A percentile compares a stretch with the other conserved stretches of the same genome.
phyloP scores from a whole-genome alignment of 2,113 vertebrate species.

The Enhydra lutris region DNA sequence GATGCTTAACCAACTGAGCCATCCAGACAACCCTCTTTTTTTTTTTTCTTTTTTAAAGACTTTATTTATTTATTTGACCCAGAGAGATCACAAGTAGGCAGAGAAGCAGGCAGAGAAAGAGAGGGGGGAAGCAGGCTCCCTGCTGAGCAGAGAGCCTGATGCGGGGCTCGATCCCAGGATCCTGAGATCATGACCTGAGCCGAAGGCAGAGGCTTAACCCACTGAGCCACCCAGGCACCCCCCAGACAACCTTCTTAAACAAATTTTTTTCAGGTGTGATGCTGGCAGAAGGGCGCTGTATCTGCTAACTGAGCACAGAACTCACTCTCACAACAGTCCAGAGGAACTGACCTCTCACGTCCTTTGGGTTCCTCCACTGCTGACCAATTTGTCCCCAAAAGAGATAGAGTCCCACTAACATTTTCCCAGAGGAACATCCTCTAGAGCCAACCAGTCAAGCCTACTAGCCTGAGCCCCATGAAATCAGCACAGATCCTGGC shows the following conservation, averaged over 20 bases:
- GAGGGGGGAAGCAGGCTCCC: too few relatives aligned
- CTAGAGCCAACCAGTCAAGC: background rate
- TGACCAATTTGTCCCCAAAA: background rate
- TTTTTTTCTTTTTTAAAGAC: too few relatives aligned
- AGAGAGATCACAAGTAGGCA: too few relatives aligned
- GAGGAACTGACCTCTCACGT: background rate
- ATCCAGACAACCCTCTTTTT: too few relatives aligned
- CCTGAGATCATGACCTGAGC: background rate
- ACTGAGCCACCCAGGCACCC: background rate
- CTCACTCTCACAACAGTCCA: background rate
- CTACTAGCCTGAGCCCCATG: background rate
- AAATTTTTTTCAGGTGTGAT: background rate
- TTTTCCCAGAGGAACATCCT: background rate
- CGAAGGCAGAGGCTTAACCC: background rate
- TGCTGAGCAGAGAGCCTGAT: too few relatives aligned
- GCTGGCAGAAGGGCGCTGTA: background rate
- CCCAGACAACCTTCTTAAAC: background rate
- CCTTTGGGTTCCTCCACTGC: background rate
- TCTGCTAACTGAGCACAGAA: background rate
- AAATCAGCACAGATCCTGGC: background rate
- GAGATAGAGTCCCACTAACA: background rate
- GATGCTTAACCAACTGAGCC: too few relatives aligned
- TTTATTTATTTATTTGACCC: too few relatives aligned
- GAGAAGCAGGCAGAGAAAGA: too few relatives aligned
- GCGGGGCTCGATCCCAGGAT: fast-evolving